phyloP scores from a whole-genome alignment of 2,888 invertebrate species.

The Dicranocentrus wangi region DNA sequence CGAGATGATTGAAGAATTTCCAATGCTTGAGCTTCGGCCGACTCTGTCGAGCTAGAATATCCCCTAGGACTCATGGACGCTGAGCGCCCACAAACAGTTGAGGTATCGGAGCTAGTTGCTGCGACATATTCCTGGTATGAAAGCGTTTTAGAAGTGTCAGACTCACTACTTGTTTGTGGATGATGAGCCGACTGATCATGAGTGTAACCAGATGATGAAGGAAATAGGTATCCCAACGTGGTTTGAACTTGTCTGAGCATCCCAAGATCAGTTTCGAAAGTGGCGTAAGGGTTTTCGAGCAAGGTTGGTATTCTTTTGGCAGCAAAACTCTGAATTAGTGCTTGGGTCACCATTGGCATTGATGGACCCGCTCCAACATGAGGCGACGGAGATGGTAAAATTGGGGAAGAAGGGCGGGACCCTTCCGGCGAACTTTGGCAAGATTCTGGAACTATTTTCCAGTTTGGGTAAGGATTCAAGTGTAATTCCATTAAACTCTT shows the following conservation, averaged over 20 bases:
- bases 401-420: conserved; percentile 3
- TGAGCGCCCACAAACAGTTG: background rate
- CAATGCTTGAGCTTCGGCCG: conserved; percentile 24
- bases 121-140: background rate
- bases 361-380: background rate
- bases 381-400: background rate
- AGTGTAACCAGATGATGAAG: background rate
- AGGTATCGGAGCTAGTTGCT: conserved; percentile 9
- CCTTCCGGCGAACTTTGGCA: conserved; percentile 9
- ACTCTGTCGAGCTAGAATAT: conserved; percentile 48
- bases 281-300: conserved; percentile 65
- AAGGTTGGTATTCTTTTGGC: conserved; percentile 63
- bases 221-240: conserved; percentile 37
- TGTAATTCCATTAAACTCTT: conserved; percentile 73
- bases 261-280: conserved; percentile 56
- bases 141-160: background rate
- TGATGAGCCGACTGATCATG: background rate
- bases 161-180: conserved; percentile 21
- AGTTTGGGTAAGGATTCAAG: conserved; percentile 72
- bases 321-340: conserved; percentile 40
- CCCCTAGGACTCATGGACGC: conserved; percentile 33
- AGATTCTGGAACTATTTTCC: conserved; percentile 62
- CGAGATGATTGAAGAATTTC: conserved; percentile 36
- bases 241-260: conserved; percentile 46
- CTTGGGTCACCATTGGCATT: conserved; percentile 26